Base-by-base conservation (phyloP, 30 jellyfish, hydroid and myxozoan species). In the Sanderia malayensis region DNA sequence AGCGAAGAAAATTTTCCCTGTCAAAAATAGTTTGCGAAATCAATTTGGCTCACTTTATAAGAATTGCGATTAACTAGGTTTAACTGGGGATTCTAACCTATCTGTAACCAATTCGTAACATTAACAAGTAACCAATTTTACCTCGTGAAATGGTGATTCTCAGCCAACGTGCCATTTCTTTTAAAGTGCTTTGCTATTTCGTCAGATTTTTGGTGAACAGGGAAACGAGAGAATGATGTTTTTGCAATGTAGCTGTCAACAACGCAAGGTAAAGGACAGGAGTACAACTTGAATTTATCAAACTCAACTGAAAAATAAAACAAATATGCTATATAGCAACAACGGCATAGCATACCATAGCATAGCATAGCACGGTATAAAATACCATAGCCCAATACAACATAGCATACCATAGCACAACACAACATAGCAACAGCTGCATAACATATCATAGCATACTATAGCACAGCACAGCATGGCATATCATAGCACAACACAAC, bases 191-290 rank as follows among this genome's bases (percentile, higher is more conserved):
- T 59, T 19, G 97, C 86, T 23, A 68, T 68, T 18, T 20, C 32
- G 26, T 75, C 79, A 61, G 94, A 75, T 26, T 67, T 77, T 1
- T 72, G 76, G 31, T 76, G 76, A 7, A 95, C 41, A 17, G 97
- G 97, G 73, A 64, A 89, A 24, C 84, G 95, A 23, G 95, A 80
- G 26, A 82, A 76, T 1, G 97, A 89, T 18, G 86, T 62, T 24
- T 71, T 66, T 20, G 96, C 13, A 11, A 72, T 55, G 59, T 58
- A 89, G 26, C 82, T 84, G 45, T 67, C 85, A 32, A 79, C 67
- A 20, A 73, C 81, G 73, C 97, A 89, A 45, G 95, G 94, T 32
- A 89, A 49, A 0, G 97, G 97, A 58, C 97, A 89, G 22, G 90
- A 44, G 61, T 81, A 81, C 70, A 53, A 45, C 55, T 71, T 81